phyloP scores from a whole-genome alignment of 2,113 vertebrate species.

The Cebus imitator region DNA sequence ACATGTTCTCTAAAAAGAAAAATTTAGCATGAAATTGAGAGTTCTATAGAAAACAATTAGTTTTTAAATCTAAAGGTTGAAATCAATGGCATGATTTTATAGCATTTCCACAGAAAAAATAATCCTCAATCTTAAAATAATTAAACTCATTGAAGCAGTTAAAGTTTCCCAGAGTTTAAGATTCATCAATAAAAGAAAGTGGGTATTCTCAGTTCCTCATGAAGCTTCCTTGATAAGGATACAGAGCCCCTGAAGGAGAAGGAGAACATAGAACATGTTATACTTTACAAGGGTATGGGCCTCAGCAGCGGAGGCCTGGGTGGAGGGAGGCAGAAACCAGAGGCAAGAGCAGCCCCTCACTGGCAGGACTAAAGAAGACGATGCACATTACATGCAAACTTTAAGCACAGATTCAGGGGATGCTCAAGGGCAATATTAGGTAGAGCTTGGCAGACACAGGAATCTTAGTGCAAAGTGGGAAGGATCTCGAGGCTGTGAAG shows the following conservation, averaged over 20 bases:
- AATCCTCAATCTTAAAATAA: constrained; percentile 19
- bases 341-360: neutral
- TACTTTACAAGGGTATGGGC: neutral
- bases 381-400: neutral
- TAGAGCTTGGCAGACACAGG: accelerated
- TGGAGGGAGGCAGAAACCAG: neutral
- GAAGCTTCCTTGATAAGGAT: neutral
- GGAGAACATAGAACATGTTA: neutral
- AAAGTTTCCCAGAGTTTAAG: neutral
- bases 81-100: neutral
- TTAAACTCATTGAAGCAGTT: neutral
- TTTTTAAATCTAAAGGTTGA: neutral
- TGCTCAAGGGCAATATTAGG: neutral
- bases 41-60: neutral
- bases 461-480: neutral
- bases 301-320: accelerated
- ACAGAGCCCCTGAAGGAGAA: neutral
- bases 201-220: neutral
- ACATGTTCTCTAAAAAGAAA: neutral
- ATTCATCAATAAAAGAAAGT: neutral
- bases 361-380: neutral
- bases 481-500: neutral
- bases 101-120: neutral
- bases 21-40: neutral
- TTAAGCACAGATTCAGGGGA: neutral